phyloP scores from a whole-genome alignment of 1,140 invertebrate species.

The Aradophagus sp. region DNA sequence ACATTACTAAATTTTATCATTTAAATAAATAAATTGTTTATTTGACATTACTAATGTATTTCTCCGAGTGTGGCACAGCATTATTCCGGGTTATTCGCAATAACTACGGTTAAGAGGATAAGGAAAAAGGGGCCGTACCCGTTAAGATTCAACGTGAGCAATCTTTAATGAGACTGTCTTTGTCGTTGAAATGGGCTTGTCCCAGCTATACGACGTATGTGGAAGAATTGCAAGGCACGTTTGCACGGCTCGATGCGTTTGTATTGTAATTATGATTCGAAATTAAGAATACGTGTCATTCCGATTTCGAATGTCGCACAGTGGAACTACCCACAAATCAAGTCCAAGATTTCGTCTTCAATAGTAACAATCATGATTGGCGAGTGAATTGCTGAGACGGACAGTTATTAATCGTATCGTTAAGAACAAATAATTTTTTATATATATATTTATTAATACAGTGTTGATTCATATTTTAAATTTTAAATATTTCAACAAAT shows the following conservation, averaged over 20 bases:
- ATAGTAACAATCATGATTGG: too few relatives aligned
- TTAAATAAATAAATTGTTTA: too few relatives aligned
- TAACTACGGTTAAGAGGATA: conserved; percentile 1
- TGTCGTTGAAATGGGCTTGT: conserved; percentile 33
- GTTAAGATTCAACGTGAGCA: conserved; percentile 41
- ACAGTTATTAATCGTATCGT: too few relatives aligned
- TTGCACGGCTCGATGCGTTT: conserved; percentile 12
- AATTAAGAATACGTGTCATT: conserved; percentile 32
- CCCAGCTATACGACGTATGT: conserved; percentile 18
- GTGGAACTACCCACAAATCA: conserved; percentile 12
- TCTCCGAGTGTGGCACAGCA: conserved; percentile 40
- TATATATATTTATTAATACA: too few relatives aligned
- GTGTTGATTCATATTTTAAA: too few relatives aligned
- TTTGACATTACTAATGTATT: too few relatives aligned
- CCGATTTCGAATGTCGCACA: conserved; percentile 12
- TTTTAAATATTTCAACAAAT: too few relatives aligned
- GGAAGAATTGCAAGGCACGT: conserved; percentile 24
- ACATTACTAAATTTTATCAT: too few relatives aligned
- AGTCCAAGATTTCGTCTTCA: too few relatives aligned
- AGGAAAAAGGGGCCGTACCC: conserved; percentile 21
- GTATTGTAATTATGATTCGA: conserved; percentile 36
- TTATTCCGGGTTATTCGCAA: conserved; percentile 20
- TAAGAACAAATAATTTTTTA: too few relatives aligned
- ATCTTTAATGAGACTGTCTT: conserved; percentile 35
- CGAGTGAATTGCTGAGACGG: too few relatives aligned